Conservation (phyloP, 2,113 vertebrate genomes). For the Sylvilagus bachmani region DNA sequence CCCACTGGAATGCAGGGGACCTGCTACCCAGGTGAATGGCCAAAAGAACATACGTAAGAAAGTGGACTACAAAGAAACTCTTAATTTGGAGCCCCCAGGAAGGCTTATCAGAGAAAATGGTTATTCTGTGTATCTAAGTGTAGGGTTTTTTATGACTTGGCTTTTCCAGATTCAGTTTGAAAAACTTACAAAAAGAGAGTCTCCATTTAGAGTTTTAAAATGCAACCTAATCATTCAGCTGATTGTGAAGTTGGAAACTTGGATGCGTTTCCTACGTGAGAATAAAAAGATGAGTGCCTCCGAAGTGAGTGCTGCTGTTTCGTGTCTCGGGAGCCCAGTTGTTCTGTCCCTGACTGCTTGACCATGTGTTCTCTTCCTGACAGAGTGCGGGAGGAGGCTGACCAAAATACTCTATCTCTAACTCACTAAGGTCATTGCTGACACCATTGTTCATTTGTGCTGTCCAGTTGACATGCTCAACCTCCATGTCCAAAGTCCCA, state of each 20-base stretch:
- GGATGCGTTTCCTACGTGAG: constrained; percentile 1
- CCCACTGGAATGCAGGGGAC: neutral
- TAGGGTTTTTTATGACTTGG: neutral
- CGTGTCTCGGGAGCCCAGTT: neutral
- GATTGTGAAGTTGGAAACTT: constrained; percentile 1
- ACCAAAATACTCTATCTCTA: neutral
- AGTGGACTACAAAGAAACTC: neutral
- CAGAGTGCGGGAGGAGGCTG: neutral
- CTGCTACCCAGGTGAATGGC: neutral
- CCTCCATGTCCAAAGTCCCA: neutral
- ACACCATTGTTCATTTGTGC: constrained; percentile 4
- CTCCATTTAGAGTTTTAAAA: constrained; percentile 32
- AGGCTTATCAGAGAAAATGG: neutral
- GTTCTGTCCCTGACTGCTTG: neutral
- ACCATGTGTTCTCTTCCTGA: constrained; percentile 26
- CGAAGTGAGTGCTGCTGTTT: neutral
- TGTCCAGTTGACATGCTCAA: constrained; percentile 1
- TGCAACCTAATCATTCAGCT: constrained; percentile 30
- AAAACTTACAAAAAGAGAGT: neutral
- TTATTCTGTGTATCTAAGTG: neutral
- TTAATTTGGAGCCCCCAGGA: neutral
- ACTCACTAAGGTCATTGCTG: neutral
- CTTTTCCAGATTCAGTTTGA: constrained; percentile 15
- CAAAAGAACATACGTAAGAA: neutral
- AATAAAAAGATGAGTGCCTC: constrained; percentile 37